Percentiles rank a stretch among this genome's conserved stretches.
These are phyloP conservation scores for Folsomia candida DNA, from an alignment of 2,888 invertebrate species.

Conservation along the genomic window DNA sequence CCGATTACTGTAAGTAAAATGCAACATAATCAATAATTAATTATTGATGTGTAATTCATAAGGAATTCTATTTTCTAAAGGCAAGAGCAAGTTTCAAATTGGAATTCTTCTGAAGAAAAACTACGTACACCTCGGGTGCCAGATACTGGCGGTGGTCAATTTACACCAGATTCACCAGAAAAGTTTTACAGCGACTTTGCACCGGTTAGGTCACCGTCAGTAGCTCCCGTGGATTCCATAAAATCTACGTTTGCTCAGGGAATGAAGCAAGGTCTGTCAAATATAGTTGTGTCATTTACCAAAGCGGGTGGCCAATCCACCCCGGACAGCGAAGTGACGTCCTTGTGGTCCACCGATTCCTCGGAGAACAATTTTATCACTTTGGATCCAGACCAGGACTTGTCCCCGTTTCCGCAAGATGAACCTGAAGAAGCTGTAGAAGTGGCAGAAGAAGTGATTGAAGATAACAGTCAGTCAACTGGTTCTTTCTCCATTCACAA, in stretches of 20 bases:
- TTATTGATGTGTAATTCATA: no score
- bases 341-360: slow-evolving; percentile 46
- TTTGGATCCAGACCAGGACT: slow-evolving; percentile 30
- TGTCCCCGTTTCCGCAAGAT: slow-evolving; percentile 24
- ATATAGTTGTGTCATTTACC: slow-evolving; percentile 45
- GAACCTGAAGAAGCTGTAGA: slow-evolving; percentile 29
- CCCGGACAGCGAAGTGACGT: slow-evolving; percentile 49
- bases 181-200: neutral
- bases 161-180: slow-evolving; percentile 6
- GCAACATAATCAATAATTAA: no score
- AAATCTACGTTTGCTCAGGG: slow-evolving; percentile 42
- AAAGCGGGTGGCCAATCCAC: slow-evolving; percentile 49
- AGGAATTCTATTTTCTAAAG: no score
- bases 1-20: no score
- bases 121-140: no score
- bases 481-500: slow-evolving; percentile 9
- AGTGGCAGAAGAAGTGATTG: slow-evolving; percentile 43
- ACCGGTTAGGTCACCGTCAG: slow-evolving; percentile 32
- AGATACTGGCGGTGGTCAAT: neutral
- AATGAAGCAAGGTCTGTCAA: slow-evolving; percentile 43
- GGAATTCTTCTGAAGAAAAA: neutral
- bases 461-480: slow-evolving; percentile 17
- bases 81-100: neutral
- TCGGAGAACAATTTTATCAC: slow-evolving; percentile 49
- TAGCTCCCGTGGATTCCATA: slow-evolving; percentile 34